phyloP scores from a whole-genome alignment of 1,140 invertebrate species.

The Anoplophora glabripennis region DNA sequence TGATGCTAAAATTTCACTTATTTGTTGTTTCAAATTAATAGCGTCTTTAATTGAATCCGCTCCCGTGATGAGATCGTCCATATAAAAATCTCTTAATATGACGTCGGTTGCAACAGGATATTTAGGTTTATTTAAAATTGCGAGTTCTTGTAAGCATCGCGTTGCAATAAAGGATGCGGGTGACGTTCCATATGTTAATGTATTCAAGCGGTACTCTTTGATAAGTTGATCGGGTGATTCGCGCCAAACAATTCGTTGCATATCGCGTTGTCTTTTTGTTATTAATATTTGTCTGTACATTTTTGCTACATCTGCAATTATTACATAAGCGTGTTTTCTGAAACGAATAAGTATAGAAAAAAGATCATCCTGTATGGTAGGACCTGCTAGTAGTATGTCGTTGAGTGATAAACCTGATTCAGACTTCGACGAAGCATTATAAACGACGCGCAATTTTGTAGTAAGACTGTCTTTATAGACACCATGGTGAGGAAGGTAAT shows the following conservation, averaged over 20 bases:
- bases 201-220: slow-evolving; percentile 36
- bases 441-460: too few relatives aligned
- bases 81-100: slow-evolving; percentile 37
- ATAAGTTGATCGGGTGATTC: slow-evolving; percentile 23
- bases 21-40: background rate
- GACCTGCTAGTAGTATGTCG: slow-evolving; percentile 20
- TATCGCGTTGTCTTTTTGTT: slow-evolving; percentile 28
- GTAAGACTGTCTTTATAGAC: too few relatives aligned
- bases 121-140: slow-evolving; percentile 9
- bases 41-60: background rate
- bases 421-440: too few relatives aligned
- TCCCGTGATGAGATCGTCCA: slow-evolving; percentile 36
- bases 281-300: slow-evolving; percentile 47
- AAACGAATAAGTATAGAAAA: slow-evolving; percentile 34
- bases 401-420: too few relatives aligned
- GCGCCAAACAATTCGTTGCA: slow-evolving; percentile 48
- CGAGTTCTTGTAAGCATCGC: slow-evolving; percentile 24
- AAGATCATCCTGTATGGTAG: slow-evolving; percentile 39
- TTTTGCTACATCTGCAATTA: slow-evolving; percentile 45
- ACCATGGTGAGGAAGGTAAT: too few relatives aligned
- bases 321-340: slow-evolving; percentile 29
- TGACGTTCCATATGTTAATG: slow-evolving; percentile 44
- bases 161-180: slow-evolving; percentile 38
- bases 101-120: slow-evolving; percentile 5
- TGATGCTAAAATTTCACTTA: background rate